phyloP scores from a whole-genome alignment of 2,888 invertebrate species.

The Amiota mariae region DNA sequence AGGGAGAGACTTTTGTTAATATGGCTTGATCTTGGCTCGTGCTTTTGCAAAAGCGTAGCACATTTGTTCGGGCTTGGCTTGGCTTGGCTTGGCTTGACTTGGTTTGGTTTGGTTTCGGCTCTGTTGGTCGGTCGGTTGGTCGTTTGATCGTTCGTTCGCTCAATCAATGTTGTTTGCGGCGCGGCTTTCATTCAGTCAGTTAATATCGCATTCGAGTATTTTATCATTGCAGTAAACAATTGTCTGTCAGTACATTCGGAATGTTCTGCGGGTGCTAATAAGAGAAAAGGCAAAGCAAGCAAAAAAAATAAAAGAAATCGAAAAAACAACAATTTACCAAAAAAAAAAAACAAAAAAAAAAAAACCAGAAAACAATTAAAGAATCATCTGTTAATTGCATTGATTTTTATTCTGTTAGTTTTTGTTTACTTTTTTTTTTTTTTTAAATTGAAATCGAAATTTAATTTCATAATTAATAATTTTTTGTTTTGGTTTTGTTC shows the following conservation, averaged over 20 bases:
- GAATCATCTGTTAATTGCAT: background rate
- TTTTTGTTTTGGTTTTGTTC: slow-evolving; percentile 1
- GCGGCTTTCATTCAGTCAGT: slow-evolving; percentile 17
- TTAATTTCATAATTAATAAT: background rate
- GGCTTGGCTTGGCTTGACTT: slow-evolving; percentile 32
- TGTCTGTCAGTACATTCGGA: slow-evolving; percentile 49
- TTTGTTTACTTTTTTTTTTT: background rate
- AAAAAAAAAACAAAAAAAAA: background rate
- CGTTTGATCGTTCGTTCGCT: slow-evolving; percentile 39
- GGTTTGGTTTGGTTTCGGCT: slow-evolving; percentile 20
- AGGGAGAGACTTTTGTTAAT: background rate
- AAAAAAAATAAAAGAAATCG: slow-evolving; percentile 21
- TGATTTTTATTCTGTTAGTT: slow-evolving; percentile 10
- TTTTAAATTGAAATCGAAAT: background rate
- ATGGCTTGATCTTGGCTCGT: background rate
- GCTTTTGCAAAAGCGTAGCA: too few species aligned
- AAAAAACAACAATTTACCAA: slow-evolving; percentile 24
- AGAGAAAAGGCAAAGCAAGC: too few species aligned
- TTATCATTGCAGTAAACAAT: slow-evolving; percentile 61
- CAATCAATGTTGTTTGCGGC: slow-evolving; percentile 32
- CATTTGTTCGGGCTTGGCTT: background rate
- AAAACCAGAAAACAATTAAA: background rate
- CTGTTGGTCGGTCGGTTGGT: slow-evolving; percentile 35
- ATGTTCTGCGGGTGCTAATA: slow-evolving; percentile 50
- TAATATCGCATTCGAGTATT: slow-evolving; percentile 57